phyloP scores from a whole-genome alignment of 2,888 invertebrate genomes.

The Mesochorus sp. region DNA sequence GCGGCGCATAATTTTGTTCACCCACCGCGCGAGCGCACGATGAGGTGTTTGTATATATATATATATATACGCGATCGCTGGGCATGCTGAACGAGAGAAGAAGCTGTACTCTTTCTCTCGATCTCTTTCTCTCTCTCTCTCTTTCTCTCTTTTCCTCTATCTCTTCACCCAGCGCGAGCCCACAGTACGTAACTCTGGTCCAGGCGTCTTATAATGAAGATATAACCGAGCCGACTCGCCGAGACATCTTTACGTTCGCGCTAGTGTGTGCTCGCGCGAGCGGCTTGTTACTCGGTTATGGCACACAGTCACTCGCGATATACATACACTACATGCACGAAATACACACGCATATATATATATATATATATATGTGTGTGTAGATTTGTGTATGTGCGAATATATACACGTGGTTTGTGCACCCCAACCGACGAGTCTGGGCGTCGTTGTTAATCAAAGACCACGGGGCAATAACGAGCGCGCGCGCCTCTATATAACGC shows the following conservation, averaged over 20 bases:
- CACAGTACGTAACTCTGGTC: conserved; percentile 79
- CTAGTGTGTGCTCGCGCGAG: conserved; percentile 58
- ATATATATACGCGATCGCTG: conserved; percentile 36
- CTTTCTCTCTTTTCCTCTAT: neutral
- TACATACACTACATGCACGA: conserved; percentile 9
- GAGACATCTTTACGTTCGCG: conserved; percentile 80
- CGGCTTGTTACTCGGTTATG: conserved; percentile 76
- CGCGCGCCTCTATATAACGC: conserved; percentile 14
- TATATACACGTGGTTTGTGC: neutral
- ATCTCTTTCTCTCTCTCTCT: neutral
- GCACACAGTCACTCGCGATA: conserved; percentile 48
- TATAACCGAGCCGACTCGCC: conserved; percentile 78
- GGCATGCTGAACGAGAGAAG: conserved; percentile 41
- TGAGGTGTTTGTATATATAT: neutral
- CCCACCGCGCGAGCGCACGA: conserved; percentile 43
- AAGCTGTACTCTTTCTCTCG: neutral
- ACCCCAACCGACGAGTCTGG: conserved; percentile 53
- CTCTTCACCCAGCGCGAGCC: conserved; percentile 38
- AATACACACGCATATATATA: conserved; percentile 1
- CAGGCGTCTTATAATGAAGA: conserved; percentile 78
- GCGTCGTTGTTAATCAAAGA: conserved; percentile 77
- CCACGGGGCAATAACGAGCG: conserved; percentile 61
- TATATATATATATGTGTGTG: conserved; percentile 15
- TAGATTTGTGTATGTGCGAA: neutral
- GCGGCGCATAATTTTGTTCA: conserved; percentile 78